phyloP scores from a whole-genome alignment of 2,113 vertebrate genomes.

The Alces alces region DNA sequence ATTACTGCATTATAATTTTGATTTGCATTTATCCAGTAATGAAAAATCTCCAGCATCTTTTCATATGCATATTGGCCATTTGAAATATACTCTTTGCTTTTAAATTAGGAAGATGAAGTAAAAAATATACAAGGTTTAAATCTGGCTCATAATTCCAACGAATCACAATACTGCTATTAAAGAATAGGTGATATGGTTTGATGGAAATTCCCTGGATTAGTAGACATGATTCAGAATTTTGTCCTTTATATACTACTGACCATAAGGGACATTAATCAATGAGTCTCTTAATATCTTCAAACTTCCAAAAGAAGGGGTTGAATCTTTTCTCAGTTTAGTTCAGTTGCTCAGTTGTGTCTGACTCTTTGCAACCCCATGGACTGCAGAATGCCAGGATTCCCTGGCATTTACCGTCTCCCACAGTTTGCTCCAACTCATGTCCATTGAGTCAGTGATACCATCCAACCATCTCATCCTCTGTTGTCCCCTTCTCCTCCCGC shows the following conservation, averaged over 20 bases:
- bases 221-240: background rate
- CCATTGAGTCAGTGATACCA: background rate
- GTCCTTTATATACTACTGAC: background rate
- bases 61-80: background rate
- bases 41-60: background rate
- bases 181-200: background rate
- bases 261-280: background rate
- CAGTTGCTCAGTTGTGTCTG: background rate
- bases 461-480: background rate
- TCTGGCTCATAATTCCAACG: background rate
- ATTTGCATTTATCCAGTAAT: background rate
- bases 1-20: background rate
- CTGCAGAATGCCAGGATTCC: rapidly evolving
- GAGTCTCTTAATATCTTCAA: background rate
- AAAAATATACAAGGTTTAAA: background rate
- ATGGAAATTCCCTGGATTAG: background rate
- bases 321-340: background rate
- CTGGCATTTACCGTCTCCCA: background rate
- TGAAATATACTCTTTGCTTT: background rate
- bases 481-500: background rate
- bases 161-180: background rate
- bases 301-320: background rate
- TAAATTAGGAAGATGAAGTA: background rate
- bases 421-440: background rate
- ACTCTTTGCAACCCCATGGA: rapidly evolving